Evolutionary conservation across 1,140 invertebrate genomes (phyloP).

Genomic region (Augochlora pura): DNA sequence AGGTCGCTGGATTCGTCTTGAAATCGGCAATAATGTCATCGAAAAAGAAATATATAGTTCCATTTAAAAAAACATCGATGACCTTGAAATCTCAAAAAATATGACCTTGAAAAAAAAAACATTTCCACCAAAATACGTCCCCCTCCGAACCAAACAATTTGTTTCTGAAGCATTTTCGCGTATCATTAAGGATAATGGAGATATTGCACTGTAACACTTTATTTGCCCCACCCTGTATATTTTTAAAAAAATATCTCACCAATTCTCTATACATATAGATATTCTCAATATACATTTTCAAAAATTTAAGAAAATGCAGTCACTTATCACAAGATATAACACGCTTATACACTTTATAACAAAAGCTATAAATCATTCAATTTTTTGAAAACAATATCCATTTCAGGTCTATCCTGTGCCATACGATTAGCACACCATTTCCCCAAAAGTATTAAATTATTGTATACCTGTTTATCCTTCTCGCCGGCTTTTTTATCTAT

Average conservation of each 20-base stretch:
- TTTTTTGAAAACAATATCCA: conserved; percentile 82
- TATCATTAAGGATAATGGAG: too few species aligned
- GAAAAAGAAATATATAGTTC: too few species aligned
- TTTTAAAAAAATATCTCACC: conserved; percentile 7
- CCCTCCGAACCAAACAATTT: too few species aligned
- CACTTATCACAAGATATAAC: not conserved
- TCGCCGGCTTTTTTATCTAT: conserved; percentile 80
- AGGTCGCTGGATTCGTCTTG: too few species aligned
- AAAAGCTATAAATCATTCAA: conserved; percentile 63
- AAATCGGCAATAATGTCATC: too few species aligned
- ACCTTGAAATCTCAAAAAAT: too few species aligned
- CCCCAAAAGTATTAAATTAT: conserved; percentile 82
- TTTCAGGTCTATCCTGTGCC: conserved; percentile 84
- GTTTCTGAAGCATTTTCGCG: too few species aligned
- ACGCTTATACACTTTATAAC: not conserved
- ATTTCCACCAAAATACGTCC: too few species aligned
- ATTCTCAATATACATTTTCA: not conserved
- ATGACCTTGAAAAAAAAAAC: too few species aligned
- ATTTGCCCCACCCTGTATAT: too few species aligned
- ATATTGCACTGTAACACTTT: too few species aligned
- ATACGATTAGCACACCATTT: conserved; percentile 81
- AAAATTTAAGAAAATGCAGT: not conserved
- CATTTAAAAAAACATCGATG: too few species aligned
- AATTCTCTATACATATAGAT: not conserved
- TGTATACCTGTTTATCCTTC: conserved; percentile 80